These are phyloP conservation scores for Cossypha polioptera DNA, from an alignment of 2,797 vertebrate species.

Conservation along the genomic window DNA sequence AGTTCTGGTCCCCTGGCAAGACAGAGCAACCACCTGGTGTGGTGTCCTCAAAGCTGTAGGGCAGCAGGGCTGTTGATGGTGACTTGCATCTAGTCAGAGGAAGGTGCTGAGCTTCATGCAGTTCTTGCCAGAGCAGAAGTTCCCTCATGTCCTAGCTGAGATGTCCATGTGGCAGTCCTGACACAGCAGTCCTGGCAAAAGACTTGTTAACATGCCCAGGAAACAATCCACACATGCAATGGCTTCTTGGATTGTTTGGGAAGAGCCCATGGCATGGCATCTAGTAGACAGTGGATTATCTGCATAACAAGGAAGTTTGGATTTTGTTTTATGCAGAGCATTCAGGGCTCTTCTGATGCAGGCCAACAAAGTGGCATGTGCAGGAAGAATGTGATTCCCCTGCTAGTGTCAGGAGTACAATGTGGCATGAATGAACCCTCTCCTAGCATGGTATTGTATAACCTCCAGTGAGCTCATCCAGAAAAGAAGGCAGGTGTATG, in stretches of 20 bases:
- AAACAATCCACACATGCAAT: not conserved
- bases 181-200: not conserved
- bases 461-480: not conserved
- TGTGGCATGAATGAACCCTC: not conserved
- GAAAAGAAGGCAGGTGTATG: not conserved
- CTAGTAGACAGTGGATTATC: not conserved
- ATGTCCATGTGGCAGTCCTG: not conserved
- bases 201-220: not conserved
- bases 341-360: not conserved
- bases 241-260: slow-evolving; percentile 2
- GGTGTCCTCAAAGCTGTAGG: not conserved
- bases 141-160: not conserved
- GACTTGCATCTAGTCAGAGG: not conserved
- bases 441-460: not conserved
- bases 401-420: not conserved
- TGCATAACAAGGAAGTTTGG: slow-evolving; percentile 18
- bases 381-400: not conserved
- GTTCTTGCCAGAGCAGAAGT: not conserved
- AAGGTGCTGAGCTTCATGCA: not conserved
- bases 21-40: not conserved
- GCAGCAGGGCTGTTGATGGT: not conserved
- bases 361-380: not conserved
- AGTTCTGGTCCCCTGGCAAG: not conserved
- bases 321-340: slow-evolving; percentile 12
- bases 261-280: not conserved